Percentiles rank a stretch among this genome's conserved stretches.
These are phyloP conservation scores for Parazoanthus atlanticus DNA, from an alignment of 92 coral and sea anemone genomes.

Conservation along the genomic window DNA sequence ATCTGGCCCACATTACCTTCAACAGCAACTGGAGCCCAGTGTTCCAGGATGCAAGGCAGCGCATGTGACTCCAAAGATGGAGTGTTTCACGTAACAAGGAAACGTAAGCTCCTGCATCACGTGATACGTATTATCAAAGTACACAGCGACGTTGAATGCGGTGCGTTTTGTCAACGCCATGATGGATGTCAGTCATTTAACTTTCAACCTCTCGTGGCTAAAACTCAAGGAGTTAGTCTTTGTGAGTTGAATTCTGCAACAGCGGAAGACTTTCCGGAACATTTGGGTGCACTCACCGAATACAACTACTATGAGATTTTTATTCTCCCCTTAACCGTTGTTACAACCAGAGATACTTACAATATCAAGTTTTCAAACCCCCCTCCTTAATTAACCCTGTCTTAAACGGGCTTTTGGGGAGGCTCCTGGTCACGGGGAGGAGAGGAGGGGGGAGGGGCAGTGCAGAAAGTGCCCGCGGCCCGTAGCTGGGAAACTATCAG, in stretches of 20 bases:
- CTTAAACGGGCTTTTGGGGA: too few relatives aligned
- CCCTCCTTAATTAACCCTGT: too few relatives aligned
- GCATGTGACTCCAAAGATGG: not conserved
- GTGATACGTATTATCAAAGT: not conserved
- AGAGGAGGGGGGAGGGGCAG: too few relatives aligned
- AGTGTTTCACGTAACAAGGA: not conserved
- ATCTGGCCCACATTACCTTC: not conserved
- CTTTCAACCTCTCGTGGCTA: not conserved
- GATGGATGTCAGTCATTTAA: constrained; percentile 9
- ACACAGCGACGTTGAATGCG: constrained; percentile 27
- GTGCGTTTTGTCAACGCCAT: not conserved
- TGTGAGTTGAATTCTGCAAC: constrained; percentile 15
- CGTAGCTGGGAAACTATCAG: too few relatives aligned
- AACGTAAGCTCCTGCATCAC: not conserved
- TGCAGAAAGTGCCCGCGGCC: too few relatives aligned
- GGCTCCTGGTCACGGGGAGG: too few relatives aligned
- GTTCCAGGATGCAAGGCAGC: not conserved
- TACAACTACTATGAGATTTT: not conserved
- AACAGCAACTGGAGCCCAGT: too few relatives aligned
- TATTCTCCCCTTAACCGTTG: not conserved
- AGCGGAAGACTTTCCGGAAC: not conserved
- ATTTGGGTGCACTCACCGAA: not conserved
- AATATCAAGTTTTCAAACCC: too few relatives aligned
- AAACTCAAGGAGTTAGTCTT: not conserved
- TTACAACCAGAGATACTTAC: not conserved